Percentiles rank a stretch among this genome's conserved stretches.
These are phyloP conservation scores for Equus przewalskii DNA, from an alignment of 2,113 vertebrate species.

Conservation along the genomic window DNA sequence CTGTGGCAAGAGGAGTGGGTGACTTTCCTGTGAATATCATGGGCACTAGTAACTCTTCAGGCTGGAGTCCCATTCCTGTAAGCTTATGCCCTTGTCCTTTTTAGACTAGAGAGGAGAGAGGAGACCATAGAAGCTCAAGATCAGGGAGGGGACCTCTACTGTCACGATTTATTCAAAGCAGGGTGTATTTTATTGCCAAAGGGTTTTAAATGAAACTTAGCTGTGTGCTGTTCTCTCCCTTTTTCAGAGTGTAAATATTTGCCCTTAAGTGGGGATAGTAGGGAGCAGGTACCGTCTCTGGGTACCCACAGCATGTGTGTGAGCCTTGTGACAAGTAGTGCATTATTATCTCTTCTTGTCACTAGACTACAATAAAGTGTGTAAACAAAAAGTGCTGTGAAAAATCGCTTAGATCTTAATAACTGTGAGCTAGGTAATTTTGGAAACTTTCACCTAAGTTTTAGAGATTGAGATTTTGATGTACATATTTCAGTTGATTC, in stretches of 20 bases:
- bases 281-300: background rate
- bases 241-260: slow-evolving; percentile 13
- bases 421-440: background rate
- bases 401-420: slow-evolving; percentile 37
- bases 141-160: background rate
- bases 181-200: background rate
- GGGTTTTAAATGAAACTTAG: background rate
- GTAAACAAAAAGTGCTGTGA: background rate
- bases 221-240: background rate
- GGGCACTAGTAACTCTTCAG: background rate
- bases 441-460: background rate
- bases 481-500: background rate
- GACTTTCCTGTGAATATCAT: background rate
- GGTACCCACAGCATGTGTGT: background rate
- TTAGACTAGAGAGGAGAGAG: background rate
- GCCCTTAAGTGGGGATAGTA: background rate
- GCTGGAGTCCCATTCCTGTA: background rate
- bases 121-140: background rate
- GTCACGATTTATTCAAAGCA: slow-evolving; percentile 2
- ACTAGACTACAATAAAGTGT: background rate
- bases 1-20: background rate
- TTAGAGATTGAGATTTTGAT: background rate
- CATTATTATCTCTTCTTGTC: background rate
- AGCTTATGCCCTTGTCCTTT: background rate
- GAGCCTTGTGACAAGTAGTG: background rate